Base-by-base conservation (phyloP, 2,888 invertebrate genomes). In the Keiferia lycopersicella region DNA sequence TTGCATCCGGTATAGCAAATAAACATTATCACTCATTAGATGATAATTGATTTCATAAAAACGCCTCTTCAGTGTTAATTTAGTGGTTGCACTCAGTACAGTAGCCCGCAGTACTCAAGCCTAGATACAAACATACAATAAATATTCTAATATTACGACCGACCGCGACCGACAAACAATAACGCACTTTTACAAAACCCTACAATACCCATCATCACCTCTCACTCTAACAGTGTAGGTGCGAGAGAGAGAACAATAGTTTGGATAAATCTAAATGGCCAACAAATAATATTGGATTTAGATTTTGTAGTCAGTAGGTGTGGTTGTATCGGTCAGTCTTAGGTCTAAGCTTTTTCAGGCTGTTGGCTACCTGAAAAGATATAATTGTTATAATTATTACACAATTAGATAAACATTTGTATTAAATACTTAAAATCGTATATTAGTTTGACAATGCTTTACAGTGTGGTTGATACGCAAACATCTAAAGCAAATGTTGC, bases 331-430 rank as follows among this genome's bases (percentile, higher is more conserved):
- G 56, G 38, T 51, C 57, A 60, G 48, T 59, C 34, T 34, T 62
- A 39, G 51, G 72, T 61, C 74, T 68, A 51, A 71, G 73, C 59
- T 68, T 68, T 69, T 73, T 64, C 73, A 69, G 67, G 77, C 79
- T 78, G 78, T 73, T 69, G 81, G 86, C 85, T 86, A 86, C 84
- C 86, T 86, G 81, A 53, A 53, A 53, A 26, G 2, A 1, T 38
- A 59, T 10, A 20, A 41, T 18, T 16, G n/a, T 26, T n/a, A 18
- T 53, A 14, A 14, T 22, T 22, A 22, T 34, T 56, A 34, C n/a
- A n/a, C 2, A 30, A 8, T 1, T 14, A 1, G 30, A 53, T 22
- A 22, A 22, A 20, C 6, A 34, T 34, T 4, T 10, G 10, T 34
- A 34, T 34, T 10, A 1, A 34, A 34, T 34, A 34, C 1, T 1